Conservation (phyloP, 2,113 vertebrate species). For the Albula goreensis region DNA sequence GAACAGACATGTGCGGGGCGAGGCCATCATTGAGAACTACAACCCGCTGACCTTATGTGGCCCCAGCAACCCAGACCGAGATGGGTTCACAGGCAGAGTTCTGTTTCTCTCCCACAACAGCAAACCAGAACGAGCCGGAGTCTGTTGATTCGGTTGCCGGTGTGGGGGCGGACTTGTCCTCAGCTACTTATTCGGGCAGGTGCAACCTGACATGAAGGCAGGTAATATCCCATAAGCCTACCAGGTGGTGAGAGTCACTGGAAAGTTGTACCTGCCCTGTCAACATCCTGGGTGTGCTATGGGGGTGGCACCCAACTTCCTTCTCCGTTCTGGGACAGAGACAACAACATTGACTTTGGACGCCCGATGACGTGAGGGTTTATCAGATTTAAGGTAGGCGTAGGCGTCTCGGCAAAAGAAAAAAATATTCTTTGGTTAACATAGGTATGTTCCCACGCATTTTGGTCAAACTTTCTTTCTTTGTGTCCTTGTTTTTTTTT, state of each 20-base stretch:
- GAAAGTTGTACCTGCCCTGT: neutral
- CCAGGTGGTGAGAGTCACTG: neutral
- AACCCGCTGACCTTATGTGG: slow-evolving; percentile 49
- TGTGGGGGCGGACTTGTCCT: neutral
- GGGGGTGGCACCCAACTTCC: slow-evolving; percentile 14
- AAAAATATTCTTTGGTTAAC: slow-evolving; percentile 24
- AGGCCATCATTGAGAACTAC: slow-evolving; percentile 46
- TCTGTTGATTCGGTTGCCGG: neutral
- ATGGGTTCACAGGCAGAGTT: slow-evolving; percentile 42
- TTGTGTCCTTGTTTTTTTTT: neutral
- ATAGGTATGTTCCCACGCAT: slow-evolving; percentile 4
- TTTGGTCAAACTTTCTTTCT: slow-evolving; percentile 19
- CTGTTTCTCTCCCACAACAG: neutral
- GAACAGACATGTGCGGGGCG: slow-evolving; percentile 51
- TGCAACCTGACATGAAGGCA: neutral
- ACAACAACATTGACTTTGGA: slow-evolving; percentile 46
- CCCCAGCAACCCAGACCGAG: slow-evolving; percentile 48
- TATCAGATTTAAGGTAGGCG: slow-evolving; percentile 53
- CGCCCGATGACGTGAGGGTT: slow-evolving; percentile 43
- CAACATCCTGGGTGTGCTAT: neutral
- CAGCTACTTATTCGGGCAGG: neutral
- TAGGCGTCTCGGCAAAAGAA: slow-evolving; percentile 41
- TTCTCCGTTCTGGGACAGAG: slow-evolving; percentile 44
- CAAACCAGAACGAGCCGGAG: neutral
- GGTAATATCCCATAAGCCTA: neutral